Conservation (phyloP, 1,140 invertebrate species). For the Nylanderia fulva region DNA sequence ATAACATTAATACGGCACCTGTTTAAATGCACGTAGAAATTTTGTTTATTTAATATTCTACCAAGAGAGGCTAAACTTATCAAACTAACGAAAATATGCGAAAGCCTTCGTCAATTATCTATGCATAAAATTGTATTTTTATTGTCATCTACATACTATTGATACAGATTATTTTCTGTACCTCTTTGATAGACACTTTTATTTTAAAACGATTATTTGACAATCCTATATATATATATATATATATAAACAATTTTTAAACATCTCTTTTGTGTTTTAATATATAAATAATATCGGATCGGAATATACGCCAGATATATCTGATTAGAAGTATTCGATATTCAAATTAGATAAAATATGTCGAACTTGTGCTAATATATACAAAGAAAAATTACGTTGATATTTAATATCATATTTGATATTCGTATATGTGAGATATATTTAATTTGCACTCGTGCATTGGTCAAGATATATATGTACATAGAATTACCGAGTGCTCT, state of each 20-base stretch:
- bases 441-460: neutral
- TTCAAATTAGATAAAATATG: neutral
- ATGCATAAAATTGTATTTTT: constrained; percentile 2
- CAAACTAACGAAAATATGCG: neutral
- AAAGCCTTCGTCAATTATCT: constrained; percentile 16
- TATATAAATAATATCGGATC: neutral
- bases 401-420: constrained; percentile 24
- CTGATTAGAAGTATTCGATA: neutral
- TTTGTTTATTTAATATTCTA: neutral
- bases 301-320: no score
- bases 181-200: neutral
- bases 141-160: neutral
- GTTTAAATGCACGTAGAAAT: constrained; percentile 19
- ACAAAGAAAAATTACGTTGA: neutral
- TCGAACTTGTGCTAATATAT: neutral
- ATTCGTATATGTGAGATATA: neutral
- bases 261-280: neutral
- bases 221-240: neutral
- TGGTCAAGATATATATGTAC: constrained; percentile 10
- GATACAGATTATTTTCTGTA: neutral
- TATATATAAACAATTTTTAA: neutral
- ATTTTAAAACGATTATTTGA: neutral
- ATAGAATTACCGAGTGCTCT: constrained; percentile 35
- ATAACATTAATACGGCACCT: constrained; percentile 5
- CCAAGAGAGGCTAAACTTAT: neutral